phyloP scores from a whole-genome alignment of 2,113 vertebrate genomes.

The Dasyornis broadbenti region DNA sequence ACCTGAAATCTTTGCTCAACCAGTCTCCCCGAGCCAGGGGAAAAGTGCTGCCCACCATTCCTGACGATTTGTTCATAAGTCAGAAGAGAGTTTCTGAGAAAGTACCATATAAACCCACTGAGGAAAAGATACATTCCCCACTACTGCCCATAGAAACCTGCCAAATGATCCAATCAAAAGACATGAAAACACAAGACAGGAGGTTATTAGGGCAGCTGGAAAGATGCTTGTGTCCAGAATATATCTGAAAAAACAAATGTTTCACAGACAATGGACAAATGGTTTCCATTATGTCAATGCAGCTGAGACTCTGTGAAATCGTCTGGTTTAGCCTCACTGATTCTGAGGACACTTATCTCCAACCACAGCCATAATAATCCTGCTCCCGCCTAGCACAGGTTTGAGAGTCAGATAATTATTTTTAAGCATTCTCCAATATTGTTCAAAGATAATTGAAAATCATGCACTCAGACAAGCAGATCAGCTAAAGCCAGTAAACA shows the following conservation, averaged over 20 bases:
- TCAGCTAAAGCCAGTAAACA: background rate
- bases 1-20: background rate
- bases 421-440: background rate
- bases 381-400: background rate
- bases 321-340: background rate
- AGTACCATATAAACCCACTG: background rate
- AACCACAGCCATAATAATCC: constrained; percentile 14
- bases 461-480: background rate
- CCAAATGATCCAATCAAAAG: background rate
- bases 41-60: background rate
- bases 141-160: background rate
- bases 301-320: background rate
- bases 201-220: background rate
- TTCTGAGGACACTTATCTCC: constrained; percentile 25
- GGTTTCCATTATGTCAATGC: background rate
- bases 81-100: background rate
- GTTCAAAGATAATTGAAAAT: background rate
- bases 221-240: constrained; percentile 11
- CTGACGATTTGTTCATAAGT: background rate
- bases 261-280: constrained; percentile 18
- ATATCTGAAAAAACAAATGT: constrained; percentile 11
- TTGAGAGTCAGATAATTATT: background rate
- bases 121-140: background rate
- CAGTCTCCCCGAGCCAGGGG: background rate
- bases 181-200: background rate